Base-by-base conservation (phyloP, 2,113 vertebrate species). In the Meleagris gallopavo region DNA sequence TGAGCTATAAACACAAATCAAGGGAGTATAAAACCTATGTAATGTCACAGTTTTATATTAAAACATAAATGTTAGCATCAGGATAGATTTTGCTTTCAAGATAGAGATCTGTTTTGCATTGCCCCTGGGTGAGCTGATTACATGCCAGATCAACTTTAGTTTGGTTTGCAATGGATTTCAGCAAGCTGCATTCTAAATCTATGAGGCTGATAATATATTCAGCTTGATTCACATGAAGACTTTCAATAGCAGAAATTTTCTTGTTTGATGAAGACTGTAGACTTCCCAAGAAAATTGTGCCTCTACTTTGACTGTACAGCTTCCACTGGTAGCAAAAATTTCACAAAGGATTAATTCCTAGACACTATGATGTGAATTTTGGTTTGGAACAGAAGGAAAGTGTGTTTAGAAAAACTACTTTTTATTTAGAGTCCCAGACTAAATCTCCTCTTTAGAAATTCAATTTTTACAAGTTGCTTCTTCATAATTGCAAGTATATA, bases 1-100 rank as follows among this genome's bases (percentile, higher is more conserved):
- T 83, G 93, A 50, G 67, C 41, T 80, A 74, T 94, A 94, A 96
- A 88, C 91, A 87, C 82, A 96, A 91, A 86, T 89, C 89, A 95
- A 76, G 71, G 36, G 62, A 72, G 10, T 79, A 43, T 89, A 85
- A 96, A 96, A 84, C 15, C 66, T 69, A n/a, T 61, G 30, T 61
- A 87, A 89, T 87, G 87, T 82, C 87, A 79, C 62, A 85, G 43
- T 82, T 96, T 95, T 93, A 93, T 95, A 87, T 48, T 76, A 81
- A 93, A 86, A 69, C 78, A 87, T 89, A 94, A 95, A 96, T 83
- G 82, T 79, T 94, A 89, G 58, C 43, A 89, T 66, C 57, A 83
- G 78, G 78, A 89, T 91, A 54, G 58, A 92, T 82, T 87, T 91
- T 76, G 48, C 66, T 94, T 93, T 85, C 87, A 85, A 79, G 82